phyloP scores from a whole-genome alignment of 2,888 invertebrate species.

The Drosophila neutralis region DNA sequence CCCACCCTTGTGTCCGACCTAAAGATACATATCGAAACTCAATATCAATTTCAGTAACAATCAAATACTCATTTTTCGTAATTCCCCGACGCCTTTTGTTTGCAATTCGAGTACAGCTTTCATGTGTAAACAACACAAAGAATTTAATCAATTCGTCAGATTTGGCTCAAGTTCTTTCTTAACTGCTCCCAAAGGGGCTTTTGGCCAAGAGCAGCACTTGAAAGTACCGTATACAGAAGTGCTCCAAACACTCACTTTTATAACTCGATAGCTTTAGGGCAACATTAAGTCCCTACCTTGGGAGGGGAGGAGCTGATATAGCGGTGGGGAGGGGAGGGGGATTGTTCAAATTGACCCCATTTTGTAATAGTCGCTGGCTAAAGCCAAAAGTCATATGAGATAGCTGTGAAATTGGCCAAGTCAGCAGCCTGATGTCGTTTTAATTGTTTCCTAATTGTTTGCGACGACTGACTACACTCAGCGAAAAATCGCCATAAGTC shows the following conservation, averaged over 20 bases:
- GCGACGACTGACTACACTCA: slow-evolving; percentile 45
- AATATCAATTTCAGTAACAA: neutral
- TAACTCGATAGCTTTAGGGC: slow-evolving; percentile 18
- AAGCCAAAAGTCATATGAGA: slow-evolving; percentile 17
- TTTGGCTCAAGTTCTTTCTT: slow-evolving; percentile 3
- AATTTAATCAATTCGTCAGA: slow-evolving; percentile 13
- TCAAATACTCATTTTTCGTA: neutral
- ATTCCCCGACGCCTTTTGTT: neutral
- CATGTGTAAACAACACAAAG: neutral
- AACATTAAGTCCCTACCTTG: neutral
- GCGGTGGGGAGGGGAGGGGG: neutral
- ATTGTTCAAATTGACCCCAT: slow-evolving; percentile 53
- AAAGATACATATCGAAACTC: neutral
- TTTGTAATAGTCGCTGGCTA: slow-evolving; percentile 8
- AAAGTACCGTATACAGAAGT: slow-evolving; percentile 18
- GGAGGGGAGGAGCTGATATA: too few relatives aligned
- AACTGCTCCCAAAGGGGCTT: neutral
- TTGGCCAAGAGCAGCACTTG: slow-evolving; percentile 6
- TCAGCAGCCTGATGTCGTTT: slow-evolving; percentile 56
- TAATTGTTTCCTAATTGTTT: slow-evolving; percentile 75
- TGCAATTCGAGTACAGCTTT: neutral
- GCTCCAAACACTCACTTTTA: slow-evolving; percentile 3
- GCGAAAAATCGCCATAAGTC: neutral
- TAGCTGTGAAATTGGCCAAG: slow-evolving; percentile 34
- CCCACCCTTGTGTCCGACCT: neutral